Evolutionary conservation across 2,113 vertebrate genomes (phyloP).

Genomic region (Entelurus aequoreus): DNA sequence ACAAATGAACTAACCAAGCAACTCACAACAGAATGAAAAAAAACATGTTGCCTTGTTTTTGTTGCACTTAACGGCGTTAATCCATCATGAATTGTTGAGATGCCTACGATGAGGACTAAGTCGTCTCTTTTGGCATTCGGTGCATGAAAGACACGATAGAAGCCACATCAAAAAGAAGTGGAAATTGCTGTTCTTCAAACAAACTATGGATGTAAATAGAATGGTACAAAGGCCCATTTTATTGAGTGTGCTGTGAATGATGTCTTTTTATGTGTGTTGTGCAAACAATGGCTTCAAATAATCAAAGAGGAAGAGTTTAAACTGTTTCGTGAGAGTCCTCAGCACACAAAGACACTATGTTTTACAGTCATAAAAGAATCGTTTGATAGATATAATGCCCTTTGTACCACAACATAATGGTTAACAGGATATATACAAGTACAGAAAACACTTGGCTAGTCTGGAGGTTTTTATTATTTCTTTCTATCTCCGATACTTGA

Average conservation of each 20-base stretch:
- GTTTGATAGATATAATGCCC: neutral
- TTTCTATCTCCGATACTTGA: too few species aligned
- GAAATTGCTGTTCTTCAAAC: slow-evolving; percentile 41
- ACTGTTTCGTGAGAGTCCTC: slow-evolving; percentile 27
- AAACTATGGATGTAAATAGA: slow-evolving; percentile 29
- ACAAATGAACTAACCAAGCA: too few species aligned
- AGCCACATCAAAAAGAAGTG: slow-evolving; percentile 44
- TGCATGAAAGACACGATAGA: slow-evolving; percentile 33
- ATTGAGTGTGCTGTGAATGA: slow-evolving; percentile 25
- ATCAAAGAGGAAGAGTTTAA: slow-evolving; percentile 37
- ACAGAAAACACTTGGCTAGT: too few species aligned
- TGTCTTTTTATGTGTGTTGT: slow-evolving; percentile 38
- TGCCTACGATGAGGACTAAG: neutral
- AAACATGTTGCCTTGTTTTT: too few species aligned
- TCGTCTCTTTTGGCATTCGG: slow-evolving; percentile 5
- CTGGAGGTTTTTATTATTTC: too few species aligned
- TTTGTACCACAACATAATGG: neutral
- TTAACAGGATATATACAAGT: neutral
- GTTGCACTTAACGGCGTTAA: too few species aligned
- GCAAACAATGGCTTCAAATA: slow-evolving; percentile 32
- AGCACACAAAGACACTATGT: slow-evolving; percentile 35
- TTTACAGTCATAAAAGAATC: neutral
- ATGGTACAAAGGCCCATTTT: slow-evolving; percentile 42
- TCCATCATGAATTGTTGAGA: too few species aligned
- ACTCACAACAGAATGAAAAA: too few species aligned